A percentile compares a stretch with the other conserved stretches of the same genome.
Evolutionary conservation across 2,797 vertebrate species (phyloP).

Genomic region (Sebastes flavidus): DNA sequence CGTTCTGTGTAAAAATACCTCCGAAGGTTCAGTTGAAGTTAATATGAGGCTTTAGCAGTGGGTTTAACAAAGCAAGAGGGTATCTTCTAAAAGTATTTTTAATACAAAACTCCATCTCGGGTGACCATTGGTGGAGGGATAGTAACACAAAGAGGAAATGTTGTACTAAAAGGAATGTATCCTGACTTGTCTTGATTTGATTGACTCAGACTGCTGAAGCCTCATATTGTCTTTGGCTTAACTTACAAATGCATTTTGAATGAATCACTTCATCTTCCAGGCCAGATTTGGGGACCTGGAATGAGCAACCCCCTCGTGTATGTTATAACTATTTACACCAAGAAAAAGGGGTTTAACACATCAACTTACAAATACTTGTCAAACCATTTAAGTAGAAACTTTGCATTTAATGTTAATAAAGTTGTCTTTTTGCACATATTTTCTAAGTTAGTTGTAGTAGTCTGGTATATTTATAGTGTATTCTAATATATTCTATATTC

Average conservation of each 20-base stretch:
- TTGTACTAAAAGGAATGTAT: not conserved
- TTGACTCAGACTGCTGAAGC: not conserved
- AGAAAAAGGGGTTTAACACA: not conserved
- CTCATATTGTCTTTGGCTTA: not conserved
- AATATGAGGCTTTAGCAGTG: not conserved
- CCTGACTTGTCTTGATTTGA: too few relatives aligned
- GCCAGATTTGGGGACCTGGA: not conserved
- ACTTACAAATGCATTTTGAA: too few relatives aligned
- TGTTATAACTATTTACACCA: not conserved
- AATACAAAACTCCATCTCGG: not conserved
- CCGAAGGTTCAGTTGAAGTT: not conserved
- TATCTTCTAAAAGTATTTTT: not conserved
- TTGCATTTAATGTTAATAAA: not conserved
- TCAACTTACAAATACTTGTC: not conserved
- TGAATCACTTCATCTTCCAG: not conserved
- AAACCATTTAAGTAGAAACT: not conserved
- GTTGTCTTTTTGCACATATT: not conserved
- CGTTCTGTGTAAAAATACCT: not conserved
- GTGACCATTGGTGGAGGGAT: not conserved
- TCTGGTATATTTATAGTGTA: too few relatives aligned
- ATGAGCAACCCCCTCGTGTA: not conserved
- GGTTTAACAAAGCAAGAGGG: not conserved
- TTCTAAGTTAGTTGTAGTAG: too few relatives aligned
- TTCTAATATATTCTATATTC: too few relatives aligned
- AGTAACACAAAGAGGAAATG: not conserved